Evolutionary conservation across 2,888 invertebrate species (phyloP).

Genomic region (Thalpophila matura): DNA sequence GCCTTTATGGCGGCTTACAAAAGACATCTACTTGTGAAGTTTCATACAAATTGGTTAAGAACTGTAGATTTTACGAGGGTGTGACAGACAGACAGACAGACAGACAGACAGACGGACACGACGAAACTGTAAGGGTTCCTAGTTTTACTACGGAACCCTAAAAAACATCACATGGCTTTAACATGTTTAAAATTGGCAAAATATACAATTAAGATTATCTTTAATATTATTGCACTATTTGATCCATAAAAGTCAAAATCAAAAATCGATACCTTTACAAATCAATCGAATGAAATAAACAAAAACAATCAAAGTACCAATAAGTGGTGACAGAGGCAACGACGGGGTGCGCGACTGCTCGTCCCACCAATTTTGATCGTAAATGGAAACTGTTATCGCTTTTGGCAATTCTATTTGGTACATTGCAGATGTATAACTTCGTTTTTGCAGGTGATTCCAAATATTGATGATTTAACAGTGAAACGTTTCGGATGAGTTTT

Average conservation of each 20-base stretch:
- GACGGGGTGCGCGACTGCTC: constrained; percentile 69
- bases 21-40: too few relatives aligned
- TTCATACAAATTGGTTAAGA: too few relatives aligned
- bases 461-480: constrained; percentile 54
- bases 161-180: too few relatives aligned
- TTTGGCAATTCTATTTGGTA: constrained; percentile 84
- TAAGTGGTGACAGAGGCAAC: constrained; percentile 69
- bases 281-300: constrained; percentile 66
- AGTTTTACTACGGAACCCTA: too few relatives aligned
- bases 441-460: constrained; percentile 77
- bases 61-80: too few relatives aligned
- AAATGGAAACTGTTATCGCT: constrained; percentile 88
- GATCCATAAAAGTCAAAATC: neutral
- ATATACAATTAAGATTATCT: too few relatives aligned
- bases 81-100: too few relatives aligned
- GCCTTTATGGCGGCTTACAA: too few relatives aligned
- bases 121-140: too few relatives aligned
- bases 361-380: constrained; percentile 84
- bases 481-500: constrained; percentile 19
- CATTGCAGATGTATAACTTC: constrained; percentile 76
- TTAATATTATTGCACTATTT: too few relatives aligned
- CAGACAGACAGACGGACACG: too few relatives aligned
- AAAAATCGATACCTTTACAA: constrained; percentile 38
- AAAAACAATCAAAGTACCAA: constrained; percentile 76
- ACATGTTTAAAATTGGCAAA: too few relatives aligned